These are phyloP conservation scores for Orchesella cincta DNA, from an alignment of 1,140 invertebrate species.

Conservation along the genomic window DNA sequence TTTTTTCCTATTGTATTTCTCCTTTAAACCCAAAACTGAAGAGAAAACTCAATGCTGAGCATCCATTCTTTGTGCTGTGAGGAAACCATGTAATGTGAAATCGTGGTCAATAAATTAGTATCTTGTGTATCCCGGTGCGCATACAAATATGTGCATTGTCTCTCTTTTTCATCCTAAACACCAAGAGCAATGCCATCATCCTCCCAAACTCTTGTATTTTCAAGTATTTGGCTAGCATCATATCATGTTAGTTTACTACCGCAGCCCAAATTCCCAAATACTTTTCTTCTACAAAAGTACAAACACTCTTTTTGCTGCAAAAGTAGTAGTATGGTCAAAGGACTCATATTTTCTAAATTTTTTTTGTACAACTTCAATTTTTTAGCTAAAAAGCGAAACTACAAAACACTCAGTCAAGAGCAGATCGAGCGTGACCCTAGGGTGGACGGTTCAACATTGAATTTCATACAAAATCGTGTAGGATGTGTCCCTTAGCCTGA, in stretches of 20 bases:
- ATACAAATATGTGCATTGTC: slow-evolving; percentile 20
- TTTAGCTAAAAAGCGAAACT: too few relatives aligned
- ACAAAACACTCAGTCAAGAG: too few relatives aligned
- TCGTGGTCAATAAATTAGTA: slow-evolving; percentile 15
- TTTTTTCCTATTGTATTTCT: background rate
- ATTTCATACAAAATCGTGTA: background rate
- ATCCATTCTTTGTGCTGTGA: background rate
- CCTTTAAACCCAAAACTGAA: background rate
- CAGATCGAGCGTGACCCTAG: background rate
- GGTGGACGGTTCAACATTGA: background rate
- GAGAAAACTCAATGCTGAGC: background rate
- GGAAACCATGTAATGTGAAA: background rate
- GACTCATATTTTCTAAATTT: too few relatives aligned
- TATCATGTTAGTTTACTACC: too few relatives aligned
- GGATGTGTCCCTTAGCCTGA: background rate
- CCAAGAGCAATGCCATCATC: too few relatives aligned
- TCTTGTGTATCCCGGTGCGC: background rate
- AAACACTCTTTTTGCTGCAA: too few relatives aligned
- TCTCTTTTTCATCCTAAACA: background rate
- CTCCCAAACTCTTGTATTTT: too few relatives aligned
- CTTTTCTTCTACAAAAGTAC: too few relatives aligned
- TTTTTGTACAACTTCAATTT: too few relatives aligned
- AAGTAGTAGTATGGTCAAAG: too few relatives aligned
- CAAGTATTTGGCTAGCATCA: too few relatives aligned
- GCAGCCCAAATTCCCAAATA: too few relatives aligned